These are phyloP conservation scores for Psococerastis gibbosa DNA, from an alignment of 2,888 invertebrate genomes.

Conservation along the genomic window DNA sequence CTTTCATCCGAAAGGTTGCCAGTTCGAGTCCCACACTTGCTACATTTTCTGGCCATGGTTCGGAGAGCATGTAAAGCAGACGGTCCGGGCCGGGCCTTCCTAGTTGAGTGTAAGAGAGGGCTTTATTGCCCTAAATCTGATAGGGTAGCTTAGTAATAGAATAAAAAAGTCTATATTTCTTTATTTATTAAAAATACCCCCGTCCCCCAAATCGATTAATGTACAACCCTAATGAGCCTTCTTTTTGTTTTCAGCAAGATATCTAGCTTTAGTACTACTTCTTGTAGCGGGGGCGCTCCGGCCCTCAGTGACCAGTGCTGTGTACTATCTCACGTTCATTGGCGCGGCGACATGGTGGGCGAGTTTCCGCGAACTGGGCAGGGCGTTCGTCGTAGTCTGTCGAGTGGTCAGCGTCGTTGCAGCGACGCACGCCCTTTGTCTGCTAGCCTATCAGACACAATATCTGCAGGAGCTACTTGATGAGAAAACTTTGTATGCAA, in stretches of 20 bases:
- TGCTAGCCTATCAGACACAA: slow-evolving; percentile 70
- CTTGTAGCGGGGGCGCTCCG: slow-evolving; percentile 57
- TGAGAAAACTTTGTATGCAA: slow-evolving; percentile 49
- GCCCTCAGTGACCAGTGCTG: slow-evolving; percentile 63
- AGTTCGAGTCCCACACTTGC: too few species aligned
- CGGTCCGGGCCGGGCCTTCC: too few species aligned
- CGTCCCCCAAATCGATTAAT: too few species aligned
- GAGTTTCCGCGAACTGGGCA: slow-evolving; percentile 51
- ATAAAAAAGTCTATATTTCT: too few species aligned
- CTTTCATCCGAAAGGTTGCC: too few species aligned
- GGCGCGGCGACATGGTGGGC: slow-evolving; percentile 75
- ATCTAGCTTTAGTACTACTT: slow-evolving; percentile 40
- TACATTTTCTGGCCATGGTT: too few species aligned
- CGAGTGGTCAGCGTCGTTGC: slow-evolving; percentile 54
- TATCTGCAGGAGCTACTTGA: slow-evolving; percentile 54
- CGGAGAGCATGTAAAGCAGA: too few species aligned
- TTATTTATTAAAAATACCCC: too few species aligned
- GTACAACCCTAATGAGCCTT: too few species aligned
- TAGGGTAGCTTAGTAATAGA: too few species aligned
- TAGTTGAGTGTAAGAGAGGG: too few species aligned
- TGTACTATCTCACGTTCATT: slow-evolving; percentile 77
- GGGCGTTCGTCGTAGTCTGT: slow-evolving; percentile 56
- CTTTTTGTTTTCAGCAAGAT: slow-evolving; percentile 42
- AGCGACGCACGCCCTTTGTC: slow-evolving; percentile 47
- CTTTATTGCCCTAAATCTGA: too few species aligned